Conservation (phyloP, 2,113 vertebrate species). For the Pyrgilauda ruficollis region DNA sequence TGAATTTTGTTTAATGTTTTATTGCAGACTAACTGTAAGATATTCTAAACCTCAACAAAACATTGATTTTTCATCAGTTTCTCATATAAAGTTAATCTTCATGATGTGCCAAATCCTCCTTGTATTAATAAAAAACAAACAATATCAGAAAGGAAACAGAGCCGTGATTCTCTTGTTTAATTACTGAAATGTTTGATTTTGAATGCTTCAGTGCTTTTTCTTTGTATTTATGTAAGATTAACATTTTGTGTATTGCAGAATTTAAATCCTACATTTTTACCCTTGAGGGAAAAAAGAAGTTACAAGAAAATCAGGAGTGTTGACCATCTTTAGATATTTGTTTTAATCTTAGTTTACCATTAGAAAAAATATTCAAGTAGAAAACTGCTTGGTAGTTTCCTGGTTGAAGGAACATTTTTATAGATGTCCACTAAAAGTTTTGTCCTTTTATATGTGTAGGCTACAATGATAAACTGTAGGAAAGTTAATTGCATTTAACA, state of each 20-base stretch:
- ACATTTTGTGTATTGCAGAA: slow-evolving; percentile 22
- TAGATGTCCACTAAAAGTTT: background rate
- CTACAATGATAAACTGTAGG: background rate
- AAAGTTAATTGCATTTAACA: background rate
- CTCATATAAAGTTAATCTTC: slow-evolving; percentile 51
- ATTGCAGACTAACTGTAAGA: background rate
- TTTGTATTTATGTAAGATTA: slow-evolving; percentile 63
- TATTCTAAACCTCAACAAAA: background rate
- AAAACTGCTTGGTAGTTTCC: background rate
- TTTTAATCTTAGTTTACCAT: background rate
- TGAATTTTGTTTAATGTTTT: slow-evolving; percentile 22
- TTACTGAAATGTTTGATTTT: slow-evolving; percentile 75
- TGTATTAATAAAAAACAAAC: slow-evolving; percentile 72
- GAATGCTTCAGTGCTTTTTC: slow-evolving; percentile 67
- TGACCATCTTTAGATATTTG: background rate
- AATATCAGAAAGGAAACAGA: slow-evolving; percentile 59
- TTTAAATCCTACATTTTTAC: background rate
- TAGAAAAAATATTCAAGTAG: background rate
- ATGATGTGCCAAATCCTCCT: slow-evolving; percentile 55
- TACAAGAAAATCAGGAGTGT: background rate
- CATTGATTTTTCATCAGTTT: slow-evolving; percentile 48
- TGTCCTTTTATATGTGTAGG: background rate
- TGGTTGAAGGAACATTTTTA: background rate
- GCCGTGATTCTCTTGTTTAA: slow-evolving; percentile 65
- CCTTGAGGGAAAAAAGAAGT: background rate